phyloP scores from a whole-genome alignment of 2,797 vertebrate genomes.

The Carcharodon carcharias region DNA sequence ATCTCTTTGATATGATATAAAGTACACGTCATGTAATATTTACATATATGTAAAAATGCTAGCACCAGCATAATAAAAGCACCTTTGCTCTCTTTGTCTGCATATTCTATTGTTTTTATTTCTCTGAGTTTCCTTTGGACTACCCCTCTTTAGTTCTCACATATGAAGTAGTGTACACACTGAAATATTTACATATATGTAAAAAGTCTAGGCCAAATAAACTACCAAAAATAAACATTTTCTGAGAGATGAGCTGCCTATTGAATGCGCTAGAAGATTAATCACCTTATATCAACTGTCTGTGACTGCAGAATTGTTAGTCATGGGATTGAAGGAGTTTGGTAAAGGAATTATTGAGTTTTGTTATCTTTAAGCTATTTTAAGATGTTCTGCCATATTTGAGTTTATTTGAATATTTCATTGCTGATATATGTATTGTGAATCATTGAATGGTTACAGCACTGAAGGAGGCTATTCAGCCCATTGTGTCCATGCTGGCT shows the following conservation, averaged over 20 bases:
- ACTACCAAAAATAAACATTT: neutral
- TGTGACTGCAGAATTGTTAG: no score
- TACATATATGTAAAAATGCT: neutral
- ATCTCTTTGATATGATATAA: neutral
- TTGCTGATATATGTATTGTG: no score
- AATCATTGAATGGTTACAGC: no score
- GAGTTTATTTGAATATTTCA: no score
- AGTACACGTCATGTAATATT: neutral
- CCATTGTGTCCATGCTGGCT: no score
- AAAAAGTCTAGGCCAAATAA: neutral
- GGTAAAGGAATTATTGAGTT: no score
- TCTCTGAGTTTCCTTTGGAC: neutral
- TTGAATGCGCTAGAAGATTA: no score
- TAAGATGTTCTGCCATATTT: no score
- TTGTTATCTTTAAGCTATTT: no score
- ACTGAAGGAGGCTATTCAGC: no score
- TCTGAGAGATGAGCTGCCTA: neutral
- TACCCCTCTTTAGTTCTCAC: neutral
- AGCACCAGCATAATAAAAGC: neutral
- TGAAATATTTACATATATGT: neutral
- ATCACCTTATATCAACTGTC: no score
- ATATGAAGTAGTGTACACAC: neutral
- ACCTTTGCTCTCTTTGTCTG: neutral
- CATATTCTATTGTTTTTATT: neutral
- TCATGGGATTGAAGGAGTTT: no score